Evolutionary conservation across 1,140 invertebrate genomes (phyloP).

Genomic region (Polypedilum vanderplanki): DNA sequence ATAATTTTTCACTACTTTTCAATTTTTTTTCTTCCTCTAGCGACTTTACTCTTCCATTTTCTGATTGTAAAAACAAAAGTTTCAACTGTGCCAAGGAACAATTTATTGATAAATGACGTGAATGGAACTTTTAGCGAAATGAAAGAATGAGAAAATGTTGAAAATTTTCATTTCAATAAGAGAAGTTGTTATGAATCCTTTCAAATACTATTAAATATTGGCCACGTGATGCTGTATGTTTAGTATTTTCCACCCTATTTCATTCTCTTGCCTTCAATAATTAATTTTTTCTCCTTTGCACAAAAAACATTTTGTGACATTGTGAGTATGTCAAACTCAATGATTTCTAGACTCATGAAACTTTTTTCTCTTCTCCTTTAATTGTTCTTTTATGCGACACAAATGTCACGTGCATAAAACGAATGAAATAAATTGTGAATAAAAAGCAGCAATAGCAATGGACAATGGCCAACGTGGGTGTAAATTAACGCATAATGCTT

Average conservation of each 20-base stretch:
- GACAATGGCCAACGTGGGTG: too few species aligned
- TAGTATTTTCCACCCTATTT: neutral
- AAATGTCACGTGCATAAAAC: too few species aligned
- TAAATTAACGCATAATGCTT: too few species aligned
- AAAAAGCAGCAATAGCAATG: too few species aligned
- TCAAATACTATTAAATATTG: neutral
- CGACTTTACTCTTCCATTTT: neutral
- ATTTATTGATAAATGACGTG: constrained; percentile 27
- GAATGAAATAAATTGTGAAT: too few species aligned
- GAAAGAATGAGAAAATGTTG: neutral
- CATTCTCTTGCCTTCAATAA: constrained; percentile 5
- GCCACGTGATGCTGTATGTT: neutral
- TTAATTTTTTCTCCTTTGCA: neutral
- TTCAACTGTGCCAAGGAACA: neutral
- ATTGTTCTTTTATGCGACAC: too few species aligned
- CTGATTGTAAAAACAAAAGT: neutral
- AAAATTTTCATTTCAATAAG: neutral
- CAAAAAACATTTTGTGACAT: constrained; percentile 7
- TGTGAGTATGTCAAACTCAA: constrained; percentile 22
- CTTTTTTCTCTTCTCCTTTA: too few species aligned
- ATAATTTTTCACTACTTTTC: neutral
- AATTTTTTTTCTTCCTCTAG: neutral
- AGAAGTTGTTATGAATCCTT: neutral
- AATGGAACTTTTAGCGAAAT: neutral
- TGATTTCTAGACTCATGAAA: neutral